phyloP scores from a whole-genome alignment of 1,140 invertebrate genomes.

The Anastrepha obliqua region DNA sequence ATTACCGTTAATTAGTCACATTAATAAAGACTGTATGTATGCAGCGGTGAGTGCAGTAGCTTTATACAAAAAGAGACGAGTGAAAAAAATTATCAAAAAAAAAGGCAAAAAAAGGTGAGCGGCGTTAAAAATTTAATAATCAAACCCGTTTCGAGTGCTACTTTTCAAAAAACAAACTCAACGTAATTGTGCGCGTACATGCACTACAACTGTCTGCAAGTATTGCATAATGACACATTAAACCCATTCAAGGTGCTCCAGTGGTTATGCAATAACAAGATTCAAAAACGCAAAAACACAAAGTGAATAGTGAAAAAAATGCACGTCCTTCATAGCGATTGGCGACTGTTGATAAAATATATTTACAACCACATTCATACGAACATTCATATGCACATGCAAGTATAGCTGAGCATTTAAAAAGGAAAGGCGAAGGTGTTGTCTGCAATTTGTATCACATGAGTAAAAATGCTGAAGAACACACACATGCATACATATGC shows the following conservation, averaged over 20 bases:
- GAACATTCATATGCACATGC: neutral
- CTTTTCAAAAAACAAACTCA: neutral
- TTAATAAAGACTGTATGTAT: neutral
- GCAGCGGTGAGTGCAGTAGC: no score
- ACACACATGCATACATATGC: neutral
- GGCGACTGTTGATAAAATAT: neutral
- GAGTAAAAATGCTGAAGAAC: neutral
- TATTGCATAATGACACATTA: slow-evolving; percentile 49
- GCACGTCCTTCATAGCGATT: slow-evolving; percentile 33
- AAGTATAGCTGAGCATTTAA: neutral
- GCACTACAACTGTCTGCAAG: neutral
- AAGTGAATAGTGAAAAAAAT: slow-evolving; percentile 17
- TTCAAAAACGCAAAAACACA: neutral
- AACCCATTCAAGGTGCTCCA: slow-evolving; percentile 47
- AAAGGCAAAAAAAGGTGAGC: neutral
- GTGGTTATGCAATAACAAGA: slow-evolving; percentile 16
- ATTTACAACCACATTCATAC: neutral
- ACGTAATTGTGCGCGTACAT: neutral
- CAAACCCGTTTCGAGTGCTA: neutral
- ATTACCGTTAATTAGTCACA: slow-evolving; percentile 28
- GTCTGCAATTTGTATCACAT: neutral
- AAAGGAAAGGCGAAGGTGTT: slow-evolving; percentile 21
- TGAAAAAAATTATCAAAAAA: neutral
- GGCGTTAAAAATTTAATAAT: neutral
- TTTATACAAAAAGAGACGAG: neutral